Conservation (phyloP, 2,113 vertebrate genomes). For the Protobothrops flavoviridis region DNA sequence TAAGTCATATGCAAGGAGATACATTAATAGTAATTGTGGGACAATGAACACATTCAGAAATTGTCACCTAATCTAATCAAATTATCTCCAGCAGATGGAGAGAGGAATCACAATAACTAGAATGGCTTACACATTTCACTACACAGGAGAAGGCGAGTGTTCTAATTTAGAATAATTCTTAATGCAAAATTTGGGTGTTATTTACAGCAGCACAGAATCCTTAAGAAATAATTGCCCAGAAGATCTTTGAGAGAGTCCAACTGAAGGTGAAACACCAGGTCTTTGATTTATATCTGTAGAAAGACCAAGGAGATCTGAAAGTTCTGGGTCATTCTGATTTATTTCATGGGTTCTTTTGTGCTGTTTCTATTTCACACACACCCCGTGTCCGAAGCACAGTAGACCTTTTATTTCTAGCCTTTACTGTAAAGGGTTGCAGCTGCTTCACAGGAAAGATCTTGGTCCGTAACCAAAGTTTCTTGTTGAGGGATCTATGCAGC, state of each 20-base stretch:
- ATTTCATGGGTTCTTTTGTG: background rate
- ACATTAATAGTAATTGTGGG: background rate
- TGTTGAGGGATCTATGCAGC: background rate
- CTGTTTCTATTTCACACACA: background rate
- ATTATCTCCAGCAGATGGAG: background rate
- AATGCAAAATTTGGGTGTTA: background rate
- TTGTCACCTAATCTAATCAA: background rate
- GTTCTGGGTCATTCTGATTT: background rate
- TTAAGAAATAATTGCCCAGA: background rate
- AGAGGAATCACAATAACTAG: background rate
- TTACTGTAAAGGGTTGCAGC: background rate
- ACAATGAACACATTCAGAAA: background rate
- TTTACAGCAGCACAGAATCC: background rate
- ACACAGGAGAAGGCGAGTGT: background rate
- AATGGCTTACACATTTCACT: background rate
- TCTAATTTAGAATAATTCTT: background rate
- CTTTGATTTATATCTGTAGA: background rate
- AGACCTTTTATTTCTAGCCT: background rate
- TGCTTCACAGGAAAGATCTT: background rate
- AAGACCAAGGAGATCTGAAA: background rate
- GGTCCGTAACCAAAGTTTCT: background rate
- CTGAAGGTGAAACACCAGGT: background rate
- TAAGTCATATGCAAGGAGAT: background rate
- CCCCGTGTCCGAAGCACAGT: background rate
- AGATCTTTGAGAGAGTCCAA: background rate